phyloP scores from a whole-genome alignment of 1,140 invertebrate genomes.

The Mactra quadrangularis region DNA sequence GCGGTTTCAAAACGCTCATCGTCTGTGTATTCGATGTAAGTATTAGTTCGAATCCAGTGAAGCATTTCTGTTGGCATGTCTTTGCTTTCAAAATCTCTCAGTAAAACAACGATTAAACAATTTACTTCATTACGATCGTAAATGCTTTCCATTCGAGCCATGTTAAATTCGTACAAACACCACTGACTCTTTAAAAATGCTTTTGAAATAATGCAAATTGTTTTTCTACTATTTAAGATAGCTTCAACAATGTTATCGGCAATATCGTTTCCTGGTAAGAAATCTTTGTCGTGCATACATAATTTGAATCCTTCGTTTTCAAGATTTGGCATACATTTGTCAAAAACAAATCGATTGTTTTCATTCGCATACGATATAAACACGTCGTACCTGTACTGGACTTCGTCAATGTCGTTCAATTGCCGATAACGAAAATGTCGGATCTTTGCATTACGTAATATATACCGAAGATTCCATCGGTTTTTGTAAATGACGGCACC shows the following conservation, averaged over 20 bases:
- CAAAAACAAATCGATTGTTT: constrained; percentile 57
- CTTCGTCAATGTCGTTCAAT: background rate
- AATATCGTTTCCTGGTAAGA: constrained; percentile 81
- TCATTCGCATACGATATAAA: constrained; percentile 71
- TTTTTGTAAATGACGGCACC: constrained; percentile 38
- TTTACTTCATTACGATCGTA: constrained; percentile 2
- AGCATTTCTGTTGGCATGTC: constrained; percentile 31
- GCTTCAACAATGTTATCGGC: constrained; percentile 87
- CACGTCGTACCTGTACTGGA: constrained; percentile 64
- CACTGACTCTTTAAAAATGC: constrained; percentile 88
- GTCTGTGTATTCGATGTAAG: constrained; percentile 30
- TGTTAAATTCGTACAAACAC: constrained; percentile 84
- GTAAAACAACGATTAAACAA: constrained; percentile 26
- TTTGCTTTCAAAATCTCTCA: constrained; percentile 1
- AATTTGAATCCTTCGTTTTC: constrained; percentile 63
- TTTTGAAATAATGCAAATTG: constrained; percentile 87
- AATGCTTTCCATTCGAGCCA: constrained; percentile 57
- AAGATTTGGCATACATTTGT: constrained; percentile 60
- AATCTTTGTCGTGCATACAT: constrained; percentile 75
- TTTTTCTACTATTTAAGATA: constrained; percentile 86
- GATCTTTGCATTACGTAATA: constrained; percentile 22
- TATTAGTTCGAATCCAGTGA: constrained; percentile 25
- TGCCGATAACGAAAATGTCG: constrained; percentile 27
- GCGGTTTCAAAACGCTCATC: background rate
- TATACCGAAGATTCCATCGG: constrained; percentile 51